A percentile compares a stretch with the other conserved stretches of the same genome.
Evolutionary conservation across 2,113 vertebrate species (phyloP).

Genomic region (Hydropotes inermis): DNA sequence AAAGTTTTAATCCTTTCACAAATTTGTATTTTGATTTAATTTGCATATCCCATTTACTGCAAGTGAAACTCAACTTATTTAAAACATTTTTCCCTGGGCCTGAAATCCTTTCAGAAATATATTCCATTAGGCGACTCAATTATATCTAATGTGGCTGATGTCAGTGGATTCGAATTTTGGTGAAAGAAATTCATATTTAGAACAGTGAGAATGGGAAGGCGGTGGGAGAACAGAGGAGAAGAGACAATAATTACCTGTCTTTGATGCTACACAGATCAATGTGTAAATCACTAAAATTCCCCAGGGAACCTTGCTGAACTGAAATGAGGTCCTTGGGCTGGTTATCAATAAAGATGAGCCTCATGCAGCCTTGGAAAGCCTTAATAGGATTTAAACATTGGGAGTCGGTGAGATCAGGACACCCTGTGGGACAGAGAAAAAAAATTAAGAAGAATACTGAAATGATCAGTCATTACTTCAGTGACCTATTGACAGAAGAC

Average conservation of each 20-base stretch:
- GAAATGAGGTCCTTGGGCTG: constrained; percentile 92
- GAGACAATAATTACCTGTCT: constrained; percentile 93
- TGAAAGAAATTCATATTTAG: constrained; percentile 77
- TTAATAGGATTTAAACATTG: constrained; percentile 88
- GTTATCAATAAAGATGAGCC: constrained; percentile 94
- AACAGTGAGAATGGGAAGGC: constrained; percentile 67
- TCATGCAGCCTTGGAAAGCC: constrained; percentile 97
- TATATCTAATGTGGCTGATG: constrained; percentile 79
- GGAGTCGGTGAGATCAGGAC: constrained; percentile 83
- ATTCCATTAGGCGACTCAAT: constrained; percentile 79
- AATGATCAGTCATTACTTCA: constrained; percentile 77
- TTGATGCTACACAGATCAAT: constrained; percentile 96
- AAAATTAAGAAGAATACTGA: constrained; percentile 73
- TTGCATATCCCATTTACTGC: constrained; percentile 81
- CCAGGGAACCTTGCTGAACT: constrained; percentile 93
- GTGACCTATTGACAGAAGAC: constrained; percentile 70
- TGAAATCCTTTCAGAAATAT: constrained; percentile 75
- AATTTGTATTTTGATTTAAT: constrained; percentile 82
- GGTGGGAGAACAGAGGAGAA: constrained; percentile 61
- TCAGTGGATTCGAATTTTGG: constrained; percentile 74
- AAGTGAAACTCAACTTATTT: constrained; percentile 79
- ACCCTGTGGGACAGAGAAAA: constrained; percentile 86
- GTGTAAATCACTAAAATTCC: constrained; percentile 93
- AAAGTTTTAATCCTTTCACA: constrained; percentile 80
- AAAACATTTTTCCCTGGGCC: constrained; percentile 77